A percentile compares a stretch with the other conserved stretches of the same genome.
Evolutionary conservation across 2,113 vertebrate genomes (phyloP).

Genomic region (Cololabis saira): DNA sequence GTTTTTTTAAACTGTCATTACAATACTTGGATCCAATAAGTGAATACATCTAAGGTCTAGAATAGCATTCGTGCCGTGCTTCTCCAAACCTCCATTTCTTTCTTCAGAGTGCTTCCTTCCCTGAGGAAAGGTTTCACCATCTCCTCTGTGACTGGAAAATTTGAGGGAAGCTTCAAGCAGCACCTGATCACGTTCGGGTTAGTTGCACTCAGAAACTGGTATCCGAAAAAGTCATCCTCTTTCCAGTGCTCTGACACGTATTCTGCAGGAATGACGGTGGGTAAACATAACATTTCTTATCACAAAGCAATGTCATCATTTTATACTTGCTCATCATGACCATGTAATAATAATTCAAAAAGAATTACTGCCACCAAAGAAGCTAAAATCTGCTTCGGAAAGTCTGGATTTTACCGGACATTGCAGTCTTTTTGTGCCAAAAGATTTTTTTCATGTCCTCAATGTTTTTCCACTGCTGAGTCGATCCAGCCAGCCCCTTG

Average conservation of each 20-base stretch:
- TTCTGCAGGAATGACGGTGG: constrained; percentile 69
- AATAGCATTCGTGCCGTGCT: no score
- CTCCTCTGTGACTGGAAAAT: constrained; percentile 87
- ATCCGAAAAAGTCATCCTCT: constrained; percentile 90
- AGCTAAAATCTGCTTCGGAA: no score
- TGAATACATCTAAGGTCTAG: no score
- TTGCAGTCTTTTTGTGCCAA: constrained; percentile 35
- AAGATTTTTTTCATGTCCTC: constrained; percentile 52
- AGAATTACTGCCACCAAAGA: not conserved
- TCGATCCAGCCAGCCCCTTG: constrained; percentile 47
- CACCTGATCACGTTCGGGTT: constrained; percentile 87
- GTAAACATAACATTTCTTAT: not conserved
- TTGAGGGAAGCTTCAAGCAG: constrained; percentile 85
- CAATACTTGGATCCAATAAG: no score
- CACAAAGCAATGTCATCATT: no score
- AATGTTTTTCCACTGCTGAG: constrained; percentile 49
- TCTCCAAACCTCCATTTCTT: constrained; percentile 85
- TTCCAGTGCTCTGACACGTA: constrained; percentile 81
- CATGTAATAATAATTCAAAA: no score
- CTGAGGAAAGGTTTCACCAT: constrained; percentile 86
- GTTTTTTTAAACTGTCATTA: no score
- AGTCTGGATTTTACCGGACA: constrained; percentile 51
- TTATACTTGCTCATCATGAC: no score
- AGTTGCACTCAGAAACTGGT: constrained; percentile 89
- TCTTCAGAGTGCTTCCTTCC: constrained; percentile 80